Percentiles rank a stretch among this genome's conserved stretches.
These are phyloP conservation scores for Bolinopsis microptera DNA, from an alignment of 37 sponge, comb jelly and placozoan species.

Conservation along the genomic window DNA sequence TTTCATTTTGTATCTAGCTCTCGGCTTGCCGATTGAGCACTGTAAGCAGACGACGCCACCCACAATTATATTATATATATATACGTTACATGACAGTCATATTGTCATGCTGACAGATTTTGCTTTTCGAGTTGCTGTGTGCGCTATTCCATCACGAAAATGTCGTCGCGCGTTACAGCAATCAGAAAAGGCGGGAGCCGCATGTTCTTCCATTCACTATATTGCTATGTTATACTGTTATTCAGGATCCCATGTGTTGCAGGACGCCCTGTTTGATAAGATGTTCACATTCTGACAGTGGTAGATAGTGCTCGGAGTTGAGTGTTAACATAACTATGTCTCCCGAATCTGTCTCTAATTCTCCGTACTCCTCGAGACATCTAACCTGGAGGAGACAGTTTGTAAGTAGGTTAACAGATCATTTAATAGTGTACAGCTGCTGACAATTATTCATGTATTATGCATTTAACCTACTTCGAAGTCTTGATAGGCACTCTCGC, in stretches of 20 bases:
- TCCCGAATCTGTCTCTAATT: conserved; percentile 15
- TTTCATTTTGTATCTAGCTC: too few species aligned
- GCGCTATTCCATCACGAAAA: not conserved
- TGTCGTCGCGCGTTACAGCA: not conserved
- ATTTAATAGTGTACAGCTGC: too few species aligned
- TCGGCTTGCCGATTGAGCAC: too few species aligned
- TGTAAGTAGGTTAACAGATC: too few species aligned
- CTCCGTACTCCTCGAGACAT: conserved; percentile 26
- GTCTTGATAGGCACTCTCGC: too few species aligned
- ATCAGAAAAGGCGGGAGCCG: not conserved
- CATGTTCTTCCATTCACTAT: not conserved
- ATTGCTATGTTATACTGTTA: too few species aligned
- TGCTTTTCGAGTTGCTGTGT: not conserved
- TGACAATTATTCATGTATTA: too few species aligned
- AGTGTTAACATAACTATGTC: conserved; percentile 37
- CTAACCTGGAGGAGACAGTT: not conserved
- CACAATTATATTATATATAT: too few species aligned
- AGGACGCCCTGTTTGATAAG: conserved; percentile 31
- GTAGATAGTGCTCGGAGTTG: conserved; percentile 50
- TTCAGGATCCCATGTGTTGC: conserved; percentile 25
- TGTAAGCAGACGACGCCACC: too few species aligned
- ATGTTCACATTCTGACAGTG: conserved; percentile 30
- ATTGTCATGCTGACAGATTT: not conserved
- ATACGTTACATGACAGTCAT: not conserved
- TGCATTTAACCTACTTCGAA: too few species aligned